A percentile compares a stretch with the other conserved stretches of the same genome.
These are phyloP conservation scores for Patiria pectinifera DNA, from an alignment of 53 echinoderm and acorn worm genomes.

Conservation along the genomic window DNA sequence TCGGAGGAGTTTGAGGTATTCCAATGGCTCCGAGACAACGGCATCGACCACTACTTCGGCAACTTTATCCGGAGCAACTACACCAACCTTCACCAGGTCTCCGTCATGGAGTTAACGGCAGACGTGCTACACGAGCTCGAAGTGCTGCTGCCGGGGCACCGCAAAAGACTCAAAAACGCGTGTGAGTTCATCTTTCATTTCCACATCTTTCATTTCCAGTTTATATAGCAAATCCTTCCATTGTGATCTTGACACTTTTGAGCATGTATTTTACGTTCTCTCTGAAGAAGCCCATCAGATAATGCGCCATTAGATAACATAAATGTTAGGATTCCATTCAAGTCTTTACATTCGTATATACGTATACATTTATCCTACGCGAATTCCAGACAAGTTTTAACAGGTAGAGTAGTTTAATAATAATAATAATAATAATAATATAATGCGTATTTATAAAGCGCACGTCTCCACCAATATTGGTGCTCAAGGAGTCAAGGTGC, in stretches of 20 bases:
- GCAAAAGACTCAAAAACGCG: conserved; percentile 86
- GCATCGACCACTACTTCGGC: conserved; percentile 91
- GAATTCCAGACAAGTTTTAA: too few relatives aligned
- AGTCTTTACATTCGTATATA: too few relatives aligned
- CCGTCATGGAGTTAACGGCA: conserved; percentile 79
- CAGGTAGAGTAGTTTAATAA: too few relatives aligned
- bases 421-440: too few relatives aligned
- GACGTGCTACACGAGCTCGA: conserved; percentile 90
- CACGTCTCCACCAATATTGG: too few relatives aligned
- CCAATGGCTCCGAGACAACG: conserved; percentile 88
- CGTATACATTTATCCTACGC: too few relatives aligned
- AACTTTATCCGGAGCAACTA: conserved; percentile 86
- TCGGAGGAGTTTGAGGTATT: conserved; percentile 86
- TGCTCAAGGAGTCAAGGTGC: too few relatives aligned
- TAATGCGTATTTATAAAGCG: too few relatives aligned
- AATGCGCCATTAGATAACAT: too few relatives aligned
- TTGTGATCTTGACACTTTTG: not conserved
- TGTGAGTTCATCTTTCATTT: conserved; percentile 66
- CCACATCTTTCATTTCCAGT: not conserved
- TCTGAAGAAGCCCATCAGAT: too few relatives aligned
- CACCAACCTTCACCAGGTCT: conserved; percentile 74
- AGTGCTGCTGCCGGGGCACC: conserved; percentile 87
- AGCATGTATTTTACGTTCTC: not conserved
- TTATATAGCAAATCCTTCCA: not conserved
- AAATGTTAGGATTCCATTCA: too few relatives aligned